Evolutionary conservation across 2,113 vertebrate species (phyloP).

Genomic region (Indicator maculatus): DNA sequence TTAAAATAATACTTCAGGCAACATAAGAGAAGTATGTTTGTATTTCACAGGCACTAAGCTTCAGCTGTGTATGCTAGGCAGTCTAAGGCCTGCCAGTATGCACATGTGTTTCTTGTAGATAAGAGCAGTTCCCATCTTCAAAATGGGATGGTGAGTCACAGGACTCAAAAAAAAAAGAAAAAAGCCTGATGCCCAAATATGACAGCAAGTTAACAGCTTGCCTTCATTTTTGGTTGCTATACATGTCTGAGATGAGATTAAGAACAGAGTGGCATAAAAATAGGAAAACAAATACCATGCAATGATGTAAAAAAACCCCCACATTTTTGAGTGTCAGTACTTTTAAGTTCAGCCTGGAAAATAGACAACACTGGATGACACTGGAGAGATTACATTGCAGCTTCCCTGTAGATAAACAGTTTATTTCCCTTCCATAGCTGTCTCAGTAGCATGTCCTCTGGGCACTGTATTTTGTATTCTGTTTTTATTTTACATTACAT

Average conservation of each 20-base stretch:
- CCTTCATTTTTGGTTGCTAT: neutral
- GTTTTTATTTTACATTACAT: neutral
- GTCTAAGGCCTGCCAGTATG: neutral
- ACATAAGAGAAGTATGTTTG: neutral
- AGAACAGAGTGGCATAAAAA: neutral
- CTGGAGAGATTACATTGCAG: neutral
- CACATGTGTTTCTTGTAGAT: conserved; percentile 47
- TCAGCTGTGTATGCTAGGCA: neutral
- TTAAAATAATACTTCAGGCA: neutral
- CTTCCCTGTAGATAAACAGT: neutral
- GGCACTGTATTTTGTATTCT: neutral
- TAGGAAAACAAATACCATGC: neutral
- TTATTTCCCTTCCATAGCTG: neutral
- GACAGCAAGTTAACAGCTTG: neutral
- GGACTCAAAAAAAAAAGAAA: neutral
- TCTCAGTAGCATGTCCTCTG: neutral
- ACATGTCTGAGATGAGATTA: neutral
- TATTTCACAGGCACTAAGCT: neutral
- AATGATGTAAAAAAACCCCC: neutral
- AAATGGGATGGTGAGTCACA: neutral
- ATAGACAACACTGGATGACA: neutral
- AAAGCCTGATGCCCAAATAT: neutral
- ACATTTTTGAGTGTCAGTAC: neutral
- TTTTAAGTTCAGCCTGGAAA: neutral
- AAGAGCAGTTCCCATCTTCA: conserved; percentile 9